Evolutionary conservation across 2,797 vertebrate species (phyloP).

Genomic region (Odontamblyopus rebecca): DNA sequence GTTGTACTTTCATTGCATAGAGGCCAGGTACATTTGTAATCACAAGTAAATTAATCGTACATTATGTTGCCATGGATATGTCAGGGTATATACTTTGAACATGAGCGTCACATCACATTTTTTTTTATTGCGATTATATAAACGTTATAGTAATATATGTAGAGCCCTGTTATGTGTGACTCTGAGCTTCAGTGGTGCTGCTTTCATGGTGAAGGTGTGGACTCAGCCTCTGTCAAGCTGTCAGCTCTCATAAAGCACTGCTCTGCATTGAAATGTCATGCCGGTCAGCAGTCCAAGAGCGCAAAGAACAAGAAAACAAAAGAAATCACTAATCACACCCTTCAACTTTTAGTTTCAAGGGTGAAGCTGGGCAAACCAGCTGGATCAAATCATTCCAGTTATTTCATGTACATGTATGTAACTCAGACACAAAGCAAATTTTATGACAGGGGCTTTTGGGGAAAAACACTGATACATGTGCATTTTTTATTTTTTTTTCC

Average conservation of each 20-base stretch:
- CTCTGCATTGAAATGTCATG: constrained; percentile 41
- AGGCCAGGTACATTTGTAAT: background rate
- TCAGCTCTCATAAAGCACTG: constrained; percentile 45
- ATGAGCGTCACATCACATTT: background rate
- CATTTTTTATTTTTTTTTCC: too few relatives aligned
- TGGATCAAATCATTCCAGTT: background rate
- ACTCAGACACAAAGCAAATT: too few relatives aligned
- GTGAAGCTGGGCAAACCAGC: background rate
- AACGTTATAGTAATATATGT: constrained; percentile 33
- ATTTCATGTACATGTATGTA: background rate
- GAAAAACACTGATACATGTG: too few relatives aligned
- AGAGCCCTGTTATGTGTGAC: constrained; percentile 21
- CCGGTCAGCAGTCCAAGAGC: constrained; percentile 23
- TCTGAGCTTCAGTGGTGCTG: constrained; percentile 31
- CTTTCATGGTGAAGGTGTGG: constrained; percentile 46
- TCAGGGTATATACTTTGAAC: background rate
- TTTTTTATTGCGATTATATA: background rate
- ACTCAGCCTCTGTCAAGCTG: constrained; percentile 45
- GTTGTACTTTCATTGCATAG: background rate
- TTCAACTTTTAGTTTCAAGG: constrained; percentile 18
- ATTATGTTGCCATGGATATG: background rate
- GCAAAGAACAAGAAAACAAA: constrained; percentile 10
- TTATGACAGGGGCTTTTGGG: too few relatives aligned
- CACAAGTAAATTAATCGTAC: background rate
- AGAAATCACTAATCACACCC: constrained; percentile 36